A percentile compares a stretch with the other conserved stretches of the same genome.
Evolutionary conservation across 2,888 invertebrate genomes (phyloP).

Genomic region (Nymphalis urticae): DNA sequence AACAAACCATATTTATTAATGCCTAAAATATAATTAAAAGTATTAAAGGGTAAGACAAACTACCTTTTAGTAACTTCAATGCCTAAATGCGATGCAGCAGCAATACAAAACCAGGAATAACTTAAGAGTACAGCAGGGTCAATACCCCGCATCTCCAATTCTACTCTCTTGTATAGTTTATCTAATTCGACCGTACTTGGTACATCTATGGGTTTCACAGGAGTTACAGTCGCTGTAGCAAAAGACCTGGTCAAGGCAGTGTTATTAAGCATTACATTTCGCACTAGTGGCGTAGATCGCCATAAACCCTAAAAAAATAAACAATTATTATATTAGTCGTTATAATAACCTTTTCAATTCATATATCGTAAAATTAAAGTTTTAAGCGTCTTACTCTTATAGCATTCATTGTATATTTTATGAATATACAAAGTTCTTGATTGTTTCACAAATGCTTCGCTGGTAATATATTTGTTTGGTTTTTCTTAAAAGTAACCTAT

Average conservation of each 20-base stretch:
- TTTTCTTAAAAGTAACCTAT: background rate
- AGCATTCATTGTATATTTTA: constrained; percentile 39
- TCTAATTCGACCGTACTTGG: constrained; percentile 79
- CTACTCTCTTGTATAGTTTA: constrained; percentile 90
- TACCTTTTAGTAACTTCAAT: constrained; percentile 87
- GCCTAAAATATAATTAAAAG: too few species aligned
- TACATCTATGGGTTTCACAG: constrained; percentile 48
- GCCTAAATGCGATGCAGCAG: constrained; percentile 90
- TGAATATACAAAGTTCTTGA: background rate
- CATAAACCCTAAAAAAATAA: constrained; percentile 56
- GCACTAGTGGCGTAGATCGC: constrained; percentile 52
- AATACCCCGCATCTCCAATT: constrained; percentile 92
- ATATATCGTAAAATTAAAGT: background rate
- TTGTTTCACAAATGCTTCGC: background rate
- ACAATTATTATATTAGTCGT: too few species aligned
- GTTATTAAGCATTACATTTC: constrained; percentile 47
- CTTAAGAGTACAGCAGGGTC: constrained; percentile 94
- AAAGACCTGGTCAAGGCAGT: constrained; percentile 49
- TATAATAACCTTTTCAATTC: background rate
- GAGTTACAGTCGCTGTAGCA: constrained; percentile 48
- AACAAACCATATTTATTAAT: too few species aligned
- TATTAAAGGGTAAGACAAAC: background rate
- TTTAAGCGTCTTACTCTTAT: constrained; percentile 37
- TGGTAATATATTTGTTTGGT: background rate
- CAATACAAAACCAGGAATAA: constrained; percentile 91